Evolutionary conservation across 2,797 vertebrate species (phyloP), one percentile per base, ranked within the genome.

Genomic region (Oceanodroma leucorhoa): DNA sequence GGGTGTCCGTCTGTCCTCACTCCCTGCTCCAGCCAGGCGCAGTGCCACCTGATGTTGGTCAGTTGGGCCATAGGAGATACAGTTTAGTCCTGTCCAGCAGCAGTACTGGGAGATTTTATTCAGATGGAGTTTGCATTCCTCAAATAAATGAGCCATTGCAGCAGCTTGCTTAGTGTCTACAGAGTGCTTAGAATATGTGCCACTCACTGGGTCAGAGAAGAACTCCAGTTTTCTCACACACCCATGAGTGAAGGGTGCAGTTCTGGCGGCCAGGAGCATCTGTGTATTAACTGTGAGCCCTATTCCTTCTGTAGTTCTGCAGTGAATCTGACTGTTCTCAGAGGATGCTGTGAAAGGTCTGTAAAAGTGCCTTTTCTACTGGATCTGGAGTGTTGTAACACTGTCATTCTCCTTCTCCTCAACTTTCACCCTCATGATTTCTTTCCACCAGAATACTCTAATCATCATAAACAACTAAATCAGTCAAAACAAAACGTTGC

Each of bases 191-290:
- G 21, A 51, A 13, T 32, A 7, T 2, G 30, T 67, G 50, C 17
- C 34, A 22, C 58, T 79, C 23, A 1, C 38, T 45, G 66, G 12
- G 10, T 22, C 54, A 30, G 40, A 53, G 58, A 15, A 43, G 41
- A 41, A 24, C 36, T 40, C 32, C 3, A 1, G 14, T 58, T 76
- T 76, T 75, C 38, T 64, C 34, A 40, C 62, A 36, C 16, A 19
- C 1, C 8, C 0, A 0, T 13, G 27, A 36, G n/a, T 27, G 30
- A 79, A n/a, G 20, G 40, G 57, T n/a, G 19, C 9, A 13, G 11
- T 24, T 87, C 32, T 66, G 48, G 38, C 10, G 7, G 32, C 43
- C 61, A 24, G 27, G 21, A 76, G 30, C 57, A 50, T 45, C 46
- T 27, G 5, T 3, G 1, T 8, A 5, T 30, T 54, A 17, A 13